Conservation (phyloP, 2,113 vertebrate genomes). For the Salvelinus alpinus region DNA sequence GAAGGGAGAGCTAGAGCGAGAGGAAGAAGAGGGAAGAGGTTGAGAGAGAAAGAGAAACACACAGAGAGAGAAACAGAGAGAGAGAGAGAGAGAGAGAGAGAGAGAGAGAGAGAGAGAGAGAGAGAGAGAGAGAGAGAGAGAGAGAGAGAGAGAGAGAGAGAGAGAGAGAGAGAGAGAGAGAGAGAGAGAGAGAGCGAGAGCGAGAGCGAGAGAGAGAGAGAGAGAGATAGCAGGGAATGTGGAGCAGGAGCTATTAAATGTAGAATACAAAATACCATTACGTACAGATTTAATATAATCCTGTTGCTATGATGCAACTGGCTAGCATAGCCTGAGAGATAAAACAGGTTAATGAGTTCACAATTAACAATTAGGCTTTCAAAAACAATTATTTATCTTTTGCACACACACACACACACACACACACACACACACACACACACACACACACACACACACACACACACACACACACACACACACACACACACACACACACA, state of each 20-base stretch:
- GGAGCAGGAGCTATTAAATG: neutral
- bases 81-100: no score
- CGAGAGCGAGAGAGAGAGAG: conserved; percentile 41
- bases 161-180: no score
- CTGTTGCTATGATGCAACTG: conserved; percentile 33
- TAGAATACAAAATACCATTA: conserved; percentile 7
- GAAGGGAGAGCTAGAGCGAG: conserved; percentile 36
- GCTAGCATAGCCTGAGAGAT: conserved; percentile 22
- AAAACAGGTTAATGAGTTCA: conserved; percentile 49
- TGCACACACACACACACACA: neutral
- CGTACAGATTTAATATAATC: conserved; percentile 58
- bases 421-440: conserved; percentile 10
- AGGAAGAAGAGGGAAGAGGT: conserved; percentile 47
- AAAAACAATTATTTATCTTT: conserved; percentile 15
- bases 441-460: conserved; percentile 26
- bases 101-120: neutral
- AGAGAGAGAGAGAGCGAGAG: neutral
- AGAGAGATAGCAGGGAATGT: conserved; percentile 46
- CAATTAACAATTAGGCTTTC: conserved; percentile 52
- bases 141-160: neutral
- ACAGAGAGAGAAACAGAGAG: no score
- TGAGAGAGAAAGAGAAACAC: conserved; percentile 41
- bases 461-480: conserved; percentile 12
- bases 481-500: neutral
- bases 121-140: conserved; percentile 37